phyloP scores from a whole-genome alignment of 2,113 vertebrate species.

The Atractosteus spatula region DNA sequence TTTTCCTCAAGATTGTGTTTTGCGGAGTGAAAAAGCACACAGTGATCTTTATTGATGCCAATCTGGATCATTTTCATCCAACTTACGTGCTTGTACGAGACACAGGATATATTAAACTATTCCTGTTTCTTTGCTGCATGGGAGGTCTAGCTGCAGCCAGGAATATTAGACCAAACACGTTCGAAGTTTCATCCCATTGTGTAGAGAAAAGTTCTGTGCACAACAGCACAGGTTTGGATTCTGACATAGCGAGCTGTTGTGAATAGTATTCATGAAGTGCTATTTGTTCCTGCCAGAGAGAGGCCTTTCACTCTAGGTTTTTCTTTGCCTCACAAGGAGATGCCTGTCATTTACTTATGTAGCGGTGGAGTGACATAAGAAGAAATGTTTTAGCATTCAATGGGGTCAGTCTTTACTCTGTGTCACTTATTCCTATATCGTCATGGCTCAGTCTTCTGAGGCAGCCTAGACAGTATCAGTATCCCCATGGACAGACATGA shows the following conservation, averaged over 20 bases:
- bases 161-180: slow-evolving; percentile 4
- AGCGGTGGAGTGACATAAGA: not conserved
- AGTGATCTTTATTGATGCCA: too few relatives aligned
- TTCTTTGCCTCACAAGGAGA: slow-evolving; percentile 17
- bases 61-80: too few relatives aligned
- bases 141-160: slow-evolving; percentile 8
- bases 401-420: slow-evolving; percentile 11
- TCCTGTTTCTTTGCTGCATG: not conserved
- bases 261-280: not conserved
- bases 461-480: too few relatives aligned
- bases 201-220: slow-evolving; percentile 13
- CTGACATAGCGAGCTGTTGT: not conserved
- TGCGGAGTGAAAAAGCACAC: too few relatives aligned
- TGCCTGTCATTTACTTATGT: slow-evolving; percentile 9
- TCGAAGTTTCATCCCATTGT: not conserved
- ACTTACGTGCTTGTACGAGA: too few relatives aligned
- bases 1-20: too few relatives aligned
- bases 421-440: not conserved
- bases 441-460: not conserved
- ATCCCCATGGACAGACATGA: too few relatives aligned
- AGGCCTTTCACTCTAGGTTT: not conserved
- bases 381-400: not conserved
- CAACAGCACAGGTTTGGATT: slow-evolving; percentile 5
- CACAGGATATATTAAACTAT: too few relatives aligned
- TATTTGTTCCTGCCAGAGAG: slow-evolving; percentile 9